These are phyloP conservation scores for Brachionus rotundiformis DNA, from an alignment of 1,140 invertebrate species.

Conservation along the genomic window DNA sequence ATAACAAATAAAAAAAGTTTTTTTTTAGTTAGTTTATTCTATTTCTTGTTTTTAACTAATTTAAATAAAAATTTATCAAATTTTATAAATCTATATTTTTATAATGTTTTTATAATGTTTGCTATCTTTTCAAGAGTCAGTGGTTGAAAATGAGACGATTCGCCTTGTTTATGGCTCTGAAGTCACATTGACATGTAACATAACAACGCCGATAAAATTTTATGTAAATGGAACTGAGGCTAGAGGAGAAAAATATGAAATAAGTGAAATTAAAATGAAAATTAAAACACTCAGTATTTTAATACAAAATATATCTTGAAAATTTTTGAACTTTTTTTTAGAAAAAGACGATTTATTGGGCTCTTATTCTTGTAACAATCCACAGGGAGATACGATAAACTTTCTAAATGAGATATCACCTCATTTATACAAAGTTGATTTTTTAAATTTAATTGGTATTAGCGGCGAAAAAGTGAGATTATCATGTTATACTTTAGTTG, in stretches of 20 bases:
- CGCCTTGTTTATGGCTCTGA: neutral
- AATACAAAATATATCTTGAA: neutral
- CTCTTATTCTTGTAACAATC: constrained; percentile 18
- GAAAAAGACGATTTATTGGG: neutral
- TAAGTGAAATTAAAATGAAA: neutral
- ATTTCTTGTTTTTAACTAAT: no score
- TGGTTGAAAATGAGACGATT: neutral
- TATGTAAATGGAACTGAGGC: neutral
- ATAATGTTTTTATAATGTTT: no score
- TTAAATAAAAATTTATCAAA: neutral
- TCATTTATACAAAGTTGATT: constrained; percentile 7
- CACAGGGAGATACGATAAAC: neutral
- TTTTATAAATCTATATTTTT: no score
- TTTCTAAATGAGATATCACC: constrained; percentile 1
- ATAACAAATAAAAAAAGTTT: no score
- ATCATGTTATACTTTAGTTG: constrained; percentile 27
- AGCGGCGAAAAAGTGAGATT: neutral
- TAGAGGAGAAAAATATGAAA: neutral
- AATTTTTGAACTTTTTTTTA: neutral
- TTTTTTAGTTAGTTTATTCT: no score
- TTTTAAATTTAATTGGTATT: neutral
- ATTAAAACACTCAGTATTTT: constrained; percentile 21
- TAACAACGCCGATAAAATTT: neutral
- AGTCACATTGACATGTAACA: neutral
- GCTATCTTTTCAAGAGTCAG: no score